These are phyloP conservation scores for Zygaena filipendulae DNA, from an alignment of 2,888 invertebrate species.

Conservation along the genomic window DNA sequence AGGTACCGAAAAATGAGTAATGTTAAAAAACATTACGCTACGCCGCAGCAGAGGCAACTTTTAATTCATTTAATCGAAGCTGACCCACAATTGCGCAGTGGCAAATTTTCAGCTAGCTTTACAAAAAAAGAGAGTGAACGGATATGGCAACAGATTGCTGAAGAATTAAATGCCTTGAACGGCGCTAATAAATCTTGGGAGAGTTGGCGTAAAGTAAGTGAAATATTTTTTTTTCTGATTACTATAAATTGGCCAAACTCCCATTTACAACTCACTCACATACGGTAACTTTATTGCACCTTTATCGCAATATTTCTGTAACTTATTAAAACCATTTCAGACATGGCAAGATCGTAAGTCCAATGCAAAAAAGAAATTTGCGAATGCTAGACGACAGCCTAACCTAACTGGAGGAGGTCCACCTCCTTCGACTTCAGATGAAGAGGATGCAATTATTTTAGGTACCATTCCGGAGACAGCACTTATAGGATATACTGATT, in stretches of 20 bases:
- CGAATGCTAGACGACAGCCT: neutral
- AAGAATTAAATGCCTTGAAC: neutral
- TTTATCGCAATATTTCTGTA: too few species aligned
- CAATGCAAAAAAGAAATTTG: neutral
- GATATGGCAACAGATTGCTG: neutral
- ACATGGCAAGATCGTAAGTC: neutral
- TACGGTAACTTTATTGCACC: too few species aligned
- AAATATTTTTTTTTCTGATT: too few species aligned
- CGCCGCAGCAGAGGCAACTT: neutral
- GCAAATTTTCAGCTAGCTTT: neutral
- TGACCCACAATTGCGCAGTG: neutral
- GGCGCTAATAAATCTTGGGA: neutral
- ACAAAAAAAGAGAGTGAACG: neutral
- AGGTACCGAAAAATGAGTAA: neutral
- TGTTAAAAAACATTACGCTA: neutral
- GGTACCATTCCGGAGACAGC: neutral
- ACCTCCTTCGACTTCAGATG: neutral
- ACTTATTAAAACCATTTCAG: too few species aligned
- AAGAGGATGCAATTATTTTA: neutral
- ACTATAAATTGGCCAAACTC: too few species aligned
- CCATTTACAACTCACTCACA: too few species aligned
- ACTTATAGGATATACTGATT: neutral
- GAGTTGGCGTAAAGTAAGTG: neutral
- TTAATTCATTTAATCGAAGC: neutral
- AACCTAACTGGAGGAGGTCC: neutral